Conservation (phyloP, 2,113 vertebrate genomes). For the Halichoerus grypus region DNA sequence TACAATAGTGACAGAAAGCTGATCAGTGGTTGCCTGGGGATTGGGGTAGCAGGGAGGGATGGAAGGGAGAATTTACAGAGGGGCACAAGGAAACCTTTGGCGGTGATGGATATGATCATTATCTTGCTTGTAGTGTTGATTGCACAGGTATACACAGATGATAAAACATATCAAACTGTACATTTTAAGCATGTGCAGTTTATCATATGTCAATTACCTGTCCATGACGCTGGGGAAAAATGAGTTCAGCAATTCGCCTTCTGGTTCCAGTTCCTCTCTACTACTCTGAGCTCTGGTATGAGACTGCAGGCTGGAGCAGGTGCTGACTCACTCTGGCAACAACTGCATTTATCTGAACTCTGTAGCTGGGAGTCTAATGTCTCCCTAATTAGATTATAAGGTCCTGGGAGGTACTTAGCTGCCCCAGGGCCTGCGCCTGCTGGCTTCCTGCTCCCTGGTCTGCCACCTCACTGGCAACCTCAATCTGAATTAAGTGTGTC, state of each 20-base stretch:
- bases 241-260: neutral
- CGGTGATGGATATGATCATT: neutral
- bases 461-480: neutral
- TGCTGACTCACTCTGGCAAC: neutral
- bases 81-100: neutral
- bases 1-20: neutral
- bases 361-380: neutral
- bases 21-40: neutral
- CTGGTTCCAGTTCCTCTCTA: neutral
- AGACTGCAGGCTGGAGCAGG: neutral
- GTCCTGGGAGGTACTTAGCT: neutral
- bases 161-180: neutral
- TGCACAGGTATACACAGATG: neutral
- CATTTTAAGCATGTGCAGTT: neutral
- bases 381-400: neutral
- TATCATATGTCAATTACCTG: neutral
- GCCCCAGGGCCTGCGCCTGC: rapidly evolving
- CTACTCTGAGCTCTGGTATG: neutral
- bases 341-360: neutral
- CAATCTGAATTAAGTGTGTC: neutral
- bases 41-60: neutral
- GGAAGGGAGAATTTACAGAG: neutral
- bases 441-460: neutral
- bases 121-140: neutral
- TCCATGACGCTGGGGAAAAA: neutral